These are phyloP conservation scores for Tachina lurida DNA, from an alignment of 2,888 invertebrate genomes.

Conservation along the genomic window DNA sequence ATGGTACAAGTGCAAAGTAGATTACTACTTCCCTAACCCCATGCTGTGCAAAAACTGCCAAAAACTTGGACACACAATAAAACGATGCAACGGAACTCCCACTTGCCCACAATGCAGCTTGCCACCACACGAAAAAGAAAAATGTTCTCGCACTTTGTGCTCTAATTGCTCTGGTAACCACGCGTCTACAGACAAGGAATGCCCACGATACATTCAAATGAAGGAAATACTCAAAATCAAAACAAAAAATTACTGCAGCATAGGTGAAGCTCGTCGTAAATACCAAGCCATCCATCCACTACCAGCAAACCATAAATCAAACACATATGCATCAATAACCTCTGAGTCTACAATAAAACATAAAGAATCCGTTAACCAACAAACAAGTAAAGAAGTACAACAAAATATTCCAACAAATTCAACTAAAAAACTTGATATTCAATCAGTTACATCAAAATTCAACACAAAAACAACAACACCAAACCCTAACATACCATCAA, in stretches of 20 bases:
- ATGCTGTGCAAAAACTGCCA: slow-evolving; percentile 62
- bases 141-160: slow-evolving; percentile 14
- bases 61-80: slow-evolving; percentile 10
- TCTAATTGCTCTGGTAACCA: not conserved
- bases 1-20: slow-evolving; percentile 58
- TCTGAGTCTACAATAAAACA: not conserved
- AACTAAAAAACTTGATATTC: not conserved
- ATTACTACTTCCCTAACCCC: slow-evolving; percentile 53
- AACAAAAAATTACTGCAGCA: slow-evolving; percentile 24
- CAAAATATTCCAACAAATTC: not conserved
- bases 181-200: no score
- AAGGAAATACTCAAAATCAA: no score
- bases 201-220: no score
- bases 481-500: not conserved
- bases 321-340: not conserved
- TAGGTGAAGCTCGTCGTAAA: slow-evolving; percentile 23
- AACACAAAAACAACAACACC: no score
- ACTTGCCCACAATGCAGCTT: slow-evolving; percentile 26
- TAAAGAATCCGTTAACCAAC: slow-evolving; percentile 6
- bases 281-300: not conserved
- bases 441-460: no score
- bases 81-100: slow-evolving; percentile 13
- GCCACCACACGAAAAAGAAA: slow-evolving; percentile 28
- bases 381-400: slow-evolving; percentile 2
- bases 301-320: not conserved